Conservation (phyloP, 2,888 invertebrate genomes). For the Lithophane socia region DNA sequence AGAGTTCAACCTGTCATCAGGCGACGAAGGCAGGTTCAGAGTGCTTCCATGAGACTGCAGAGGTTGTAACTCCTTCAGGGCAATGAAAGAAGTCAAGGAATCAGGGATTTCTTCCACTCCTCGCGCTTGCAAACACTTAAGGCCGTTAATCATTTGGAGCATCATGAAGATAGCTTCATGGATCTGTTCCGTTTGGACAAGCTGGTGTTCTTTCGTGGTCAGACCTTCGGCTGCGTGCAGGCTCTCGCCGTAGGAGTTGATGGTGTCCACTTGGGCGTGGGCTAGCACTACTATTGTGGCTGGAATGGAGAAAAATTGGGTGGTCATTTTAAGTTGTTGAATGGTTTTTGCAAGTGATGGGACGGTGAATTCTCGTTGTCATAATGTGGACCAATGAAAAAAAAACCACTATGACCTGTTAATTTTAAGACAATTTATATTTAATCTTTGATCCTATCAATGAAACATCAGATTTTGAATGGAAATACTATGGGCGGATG, state of each 20-base stretch:
- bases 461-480: background rate
- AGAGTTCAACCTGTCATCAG: conserved; percentile 85
- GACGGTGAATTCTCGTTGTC: background rate
- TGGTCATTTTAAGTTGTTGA: background rate
- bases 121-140: conserved; percentile 95
- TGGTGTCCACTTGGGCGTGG: conserved; percentile 93
- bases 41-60: conserved; percentile 75
- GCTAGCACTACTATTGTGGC: conserved; percentile 95
- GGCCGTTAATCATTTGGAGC: conserved; percentile 94
- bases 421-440: background rate
- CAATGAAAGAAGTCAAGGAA: conserved; percentile 93
- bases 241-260: conserved; percentile 92
- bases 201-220: conserved; percentile 82
- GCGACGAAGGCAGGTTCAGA: conserved; percentile 73
- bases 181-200: conserved; percentile 87
- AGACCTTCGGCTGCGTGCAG: conserved; percentile 90
- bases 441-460: background rate
- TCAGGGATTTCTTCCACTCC: conserved; percentile 95
- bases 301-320: conserved; percentile 76
- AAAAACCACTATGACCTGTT: background rate
- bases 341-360: too few species aligned
- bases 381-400: background rate
- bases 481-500: background rate
- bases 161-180: conserved; percentile 94
- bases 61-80: conserved; percentile 91